Conservation (phyloP, 2,888 invertebrate species). For the Tinea pellionella region DNA sequence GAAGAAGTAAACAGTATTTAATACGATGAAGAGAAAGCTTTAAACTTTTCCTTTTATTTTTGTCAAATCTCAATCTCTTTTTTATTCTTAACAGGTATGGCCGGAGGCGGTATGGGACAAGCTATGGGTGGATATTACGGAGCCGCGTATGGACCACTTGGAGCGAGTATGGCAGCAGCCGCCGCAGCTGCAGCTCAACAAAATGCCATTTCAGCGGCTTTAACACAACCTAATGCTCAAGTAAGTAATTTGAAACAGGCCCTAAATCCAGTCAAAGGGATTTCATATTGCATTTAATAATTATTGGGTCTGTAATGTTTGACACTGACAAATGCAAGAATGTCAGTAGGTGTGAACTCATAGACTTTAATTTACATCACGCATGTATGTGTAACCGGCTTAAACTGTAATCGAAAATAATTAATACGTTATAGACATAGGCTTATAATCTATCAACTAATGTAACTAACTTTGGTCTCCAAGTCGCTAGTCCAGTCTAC, state of each 20-base stretch:
- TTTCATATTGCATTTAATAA: neutral
- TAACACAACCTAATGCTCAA: constrained; percentile 74
- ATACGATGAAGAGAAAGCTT: no score
- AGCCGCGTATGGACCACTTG: constrained; percentile 78
- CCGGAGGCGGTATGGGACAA: constrained; percentile 74
- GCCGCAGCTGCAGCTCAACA: constrained; percentile 78
- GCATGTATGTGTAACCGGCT: no score
- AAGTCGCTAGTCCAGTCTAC: no score
- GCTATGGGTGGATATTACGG: constrained; percentile 79
- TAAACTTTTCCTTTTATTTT: no score
- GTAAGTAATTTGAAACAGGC: constrained; percentile 47
- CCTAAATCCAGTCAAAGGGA: constrained; percentile 2
- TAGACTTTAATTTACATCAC: no score
- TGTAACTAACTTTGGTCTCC: no score
- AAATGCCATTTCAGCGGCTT: constrained; percentile 77
- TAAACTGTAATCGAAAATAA: no score
- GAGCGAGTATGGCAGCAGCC: constrained; percentile 80
- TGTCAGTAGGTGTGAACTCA: no score
- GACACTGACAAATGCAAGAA: no score
- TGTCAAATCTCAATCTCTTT: neutral
- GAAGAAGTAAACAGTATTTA: constrained; percentile 15
- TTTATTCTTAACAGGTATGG: constrained; percentile 69
- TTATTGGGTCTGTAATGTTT: no score
- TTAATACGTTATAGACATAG: no score
- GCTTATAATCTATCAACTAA: no score